phyloP scores from a whole-genome alignment of 1,140 invertebrate species.

The Pseudomyrmex concolor region DNA sequence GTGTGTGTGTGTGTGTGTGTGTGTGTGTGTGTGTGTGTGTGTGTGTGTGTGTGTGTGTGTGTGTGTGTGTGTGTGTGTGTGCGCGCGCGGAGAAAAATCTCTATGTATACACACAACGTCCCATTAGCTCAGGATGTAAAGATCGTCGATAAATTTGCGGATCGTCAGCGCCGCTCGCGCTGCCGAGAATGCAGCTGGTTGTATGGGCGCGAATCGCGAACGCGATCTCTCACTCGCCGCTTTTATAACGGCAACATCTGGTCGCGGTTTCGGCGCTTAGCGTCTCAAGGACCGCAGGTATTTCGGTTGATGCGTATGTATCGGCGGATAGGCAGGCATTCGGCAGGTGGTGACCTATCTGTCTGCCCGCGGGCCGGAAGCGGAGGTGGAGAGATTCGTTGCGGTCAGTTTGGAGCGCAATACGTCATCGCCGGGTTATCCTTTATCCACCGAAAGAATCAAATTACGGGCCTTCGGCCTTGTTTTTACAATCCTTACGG shows the following conservation, averaged over 20 bases:
- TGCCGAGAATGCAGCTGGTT: conserved; percentile 63
- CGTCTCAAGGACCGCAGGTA: conserved; percentile 63
- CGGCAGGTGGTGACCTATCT: conserved; percentile 69
- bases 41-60: too few species aligned
- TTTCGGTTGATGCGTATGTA: conserved; percentile 54
- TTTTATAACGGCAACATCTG: conserved; percentile 69
- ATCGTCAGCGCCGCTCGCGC: neutral
- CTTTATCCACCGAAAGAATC: conserved; percentile 57
- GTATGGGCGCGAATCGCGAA: conserved; percentile 65
- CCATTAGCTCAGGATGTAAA: conserved; percentile 66
- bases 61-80: neutral
- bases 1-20: too few species aligned
- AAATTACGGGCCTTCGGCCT: conserved; percentile 28
- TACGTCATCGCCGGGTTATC: conserved; percentile 64
- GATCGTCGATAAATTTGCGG: conserved; percentile 65
- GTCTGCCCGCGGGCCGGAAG: conserved; percentile 65
- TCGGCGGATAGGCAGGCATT: conserved; percentile 1
- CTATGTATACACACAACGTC: conserved; percentile 59
- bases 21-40: too few species aligned
- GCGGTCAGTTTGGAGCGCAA: conserved; percentile 3
- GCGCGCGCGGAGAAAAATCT: too few species aligned
- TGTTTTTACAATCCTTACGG: conserved; percentile 33
- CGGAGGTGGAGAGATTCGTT: conserved; percentile 70
- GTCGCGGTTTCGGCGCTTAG: conserved; percentile 73
- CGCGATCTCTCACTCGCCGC: conserved; percentile 67